Base-by-base conservation (phyloP, 1,140 invertebrate species). In the Drosophila varians region DNA sequence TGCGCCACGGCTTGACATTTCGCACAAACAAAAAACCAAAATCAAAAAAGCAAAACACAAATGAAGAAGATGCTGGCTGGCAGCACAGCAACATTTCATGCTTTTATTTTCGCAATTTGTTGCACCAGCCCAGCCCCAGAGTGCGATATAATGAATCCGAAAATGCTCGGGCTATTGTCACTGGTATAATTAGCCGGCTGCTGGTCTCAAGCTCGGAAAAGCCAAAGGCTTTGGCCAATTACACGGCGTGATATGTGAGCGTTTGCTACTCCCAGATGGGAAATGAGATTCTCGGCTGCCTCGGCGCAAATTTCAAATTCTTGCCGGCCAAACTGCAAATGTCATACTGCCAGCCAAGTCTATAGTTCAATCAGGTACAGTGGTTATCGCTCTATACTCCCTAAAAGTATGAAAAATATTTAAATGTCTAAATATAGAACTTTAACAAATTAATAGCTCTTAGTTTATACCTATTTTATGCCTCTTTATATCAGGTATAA, bases 101-200 rank as follows among this genome's bases (percentile, higher is more conserved):
- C 79, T 66, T 79, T 84, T 79, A 74, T 83, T 86, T 79, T 74
- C 70, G 79, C 75, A 76, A 86, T 65, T 64, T 45, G 45, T 77
- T 82, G 77, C 77, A 73, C 51, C 66, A 82, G 45, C 52, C 52
- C 72, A 61, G 28, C 47, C 61, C 56, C n/a, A n/a, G n/a, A 60
- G 48, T 61, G 36, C 48, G 45, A 49, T 54, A 54, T 49, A 43
- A 68, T 57, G 36, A 26, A 46, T 66, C 48, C 25, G 49, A 60
- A 72, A 58, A 72, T 40, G 18, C 42, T 40, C 16, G n/a, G 36
- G 25, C 55, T 45, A 76, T 76, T 70, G 58, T 77, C 74, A 36
- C 68, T 43, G 38, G 43, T 40, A 57, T 77, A 77, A 77, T 77
- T 77, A 77, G 54, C 66, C 70, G 36, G 21, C 31, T 49, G 45